Base-by-base conservation (phyloP, 2,888 invertebrate genomes). In the Cerastis leucographa region DNA sequence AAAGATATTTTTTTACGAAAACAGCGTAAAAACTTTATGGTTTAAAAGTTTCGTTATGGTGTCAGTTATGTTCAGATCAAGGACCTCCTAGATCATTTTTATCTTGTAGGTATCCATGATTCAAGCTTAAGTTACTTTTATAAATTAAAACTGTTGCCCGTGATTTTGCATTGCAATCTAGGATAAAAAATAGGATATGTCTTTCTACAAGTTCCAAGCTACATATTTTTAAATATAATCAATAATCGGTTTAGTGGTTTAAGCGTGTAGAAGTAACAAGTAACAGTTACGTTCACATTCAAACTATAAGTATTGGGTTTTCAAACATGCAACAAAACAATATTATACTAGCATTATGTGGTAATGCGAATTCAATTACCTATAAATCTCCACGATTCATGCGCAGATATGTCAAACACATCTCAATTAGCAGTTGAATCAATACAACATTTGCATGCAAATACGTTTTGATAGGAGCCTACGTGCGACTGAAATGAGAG, bases 361-460 rank as follows among this genome's bases (percentile, higher is more conserved):
- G 51, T 66, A 75, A 80, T 56, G 51, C 64, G 44, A 62, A 71
- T 76, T 59, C 64, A 81, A 81, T 81, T 76, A 71, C 44, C 29
- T 35, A 76, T 69, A 81, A 72, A 82, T 64, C 56, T 65, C 46
- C n/a, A 0, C 46, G 19, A 75, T 74, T 71, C 25, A 80, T 74
- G 64, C 29, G 29, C 65, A 61, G 49, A 83, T 85, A 86, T 78
- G 79, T 77, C 80, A 75, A 81, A 85, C 79, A 81, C 70, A 75
- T 85, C 80, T 84, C 82, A 85, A 87, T 89, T 88, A 85, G 83
- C 86, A 84, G 80, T 78, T 72, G 77, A 89, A 89, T 90, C 90
- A 89, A 89, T 89, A 86, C 79, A 84, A 79, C 81, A 89, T 89
- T 90, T 88, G 88, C 89, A 90, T 90, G 80, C 83, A 89, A 89